phyloP scores from a whole-genome alignment of 2,113 vertebrate species.

The Archilochus colubris region DNA sequence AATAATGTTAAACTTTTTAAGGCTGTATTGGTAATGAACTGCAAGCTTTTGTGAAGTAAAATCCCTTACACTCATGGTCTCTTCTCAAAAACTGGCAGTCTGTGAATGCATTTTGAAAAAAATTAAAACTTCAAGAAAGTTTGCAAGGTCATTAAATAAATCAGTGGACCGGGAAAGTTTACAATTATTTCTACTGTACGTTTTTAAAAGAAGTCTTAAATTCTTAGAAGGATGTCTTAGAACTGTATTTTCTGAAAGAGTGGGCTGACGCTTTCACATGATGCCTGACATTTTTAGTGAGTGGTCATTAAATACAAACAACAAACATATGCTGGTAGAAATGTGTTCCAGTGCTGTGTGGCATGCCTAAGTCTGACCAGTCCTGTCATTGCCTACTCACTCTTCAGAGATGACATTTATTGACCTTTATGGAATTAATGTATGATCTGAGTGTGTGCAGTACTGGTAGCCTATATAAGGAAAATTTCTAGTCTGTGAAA shows the following conservation, averaged over 20 bases:
- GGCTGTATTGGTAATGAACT: background rate
- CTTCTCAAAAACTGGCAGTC: background rate
- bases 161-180: background rate
- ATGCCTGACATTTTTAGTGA: background rate
- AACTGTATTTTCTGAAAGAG: background rate
- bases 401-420: background rate
- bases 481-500: background rate
- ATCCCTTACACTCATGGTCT: too few relatives aligned
- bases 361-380: background rate
- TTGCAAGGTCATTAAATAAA: background rate
- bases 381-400: background rate
- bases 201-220: background rate
- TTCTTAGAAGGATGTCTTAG: background rate
- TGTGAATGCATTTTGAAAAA: background rate
- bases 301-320: background rate
- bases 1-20: background rate
- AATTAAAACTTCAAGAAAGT: background rate
- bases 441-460: background rate
- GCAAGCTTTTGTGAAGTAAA: background rate
- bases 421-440: background rate
- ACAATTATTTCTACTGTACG: background rate
- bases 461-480: background rate
- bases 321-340: accelerated
- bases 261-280: background rate
- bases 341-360: background rate